Conservation (phyloP, 2,113 vertebrate genomes). For the Dasypus novemcinctus region DNA sequence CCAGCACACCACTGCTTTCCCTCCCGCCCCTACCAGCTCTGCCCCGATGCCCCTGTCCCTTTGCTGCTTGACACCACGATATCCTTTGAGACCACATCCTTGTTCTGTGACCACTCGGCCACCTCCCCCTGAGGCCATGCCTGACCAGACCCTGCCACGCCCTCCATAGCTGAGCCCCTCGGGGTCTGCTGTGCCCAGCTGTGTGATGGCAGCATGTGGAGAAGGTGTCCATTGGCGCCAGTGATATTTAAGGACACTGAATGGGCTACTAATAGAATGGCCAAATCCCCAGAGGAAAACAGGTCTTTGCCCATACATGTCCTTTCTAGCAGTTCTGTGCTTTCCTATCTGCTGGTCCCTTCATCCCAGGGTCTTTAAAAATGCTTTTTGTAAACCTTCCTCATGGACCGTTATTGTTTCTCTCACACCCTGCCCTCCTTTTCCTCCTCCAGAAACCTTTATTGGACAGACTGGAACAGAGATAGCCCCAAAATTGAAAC, state of each 20-base stretch:
- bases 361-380: not conserved
- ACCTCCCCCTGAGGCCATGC: not conserved
- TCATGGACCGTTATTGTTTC: not conserved
- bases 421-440: not conserved
- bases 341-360: not conserved
- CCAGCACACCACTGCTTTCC: no score
- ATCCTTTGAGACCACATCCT: not conserved
- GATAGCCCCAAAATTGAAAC: conserved; percentile 95
- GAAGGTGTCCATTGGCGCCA: not conserved
- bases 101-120: not conserved
- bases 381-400: not conserved
- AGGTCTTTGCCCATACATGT: not conserved
- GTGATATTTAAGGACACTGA: not conserved
- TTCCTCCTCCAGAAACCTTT: conserved; percentile 86
- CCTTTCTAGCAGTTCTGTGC: not conserved
- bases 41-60: not conserved
- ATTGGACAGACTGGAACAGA: conserved; percentile 97
- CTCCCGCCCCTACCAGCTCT: not conserved
- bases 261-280: not conserved
- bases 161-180: not conserved
- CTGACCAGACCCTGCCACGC: not conserved
- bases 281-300: not conserved
- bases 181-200: not conserved
- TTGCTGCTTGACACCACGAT: not conserved
- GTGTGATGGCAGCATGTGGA: not conserved